Base-by-base conservation (phyloP, 2,797 vertebrate species). In the Ctenosaura bakeri region DNA sequence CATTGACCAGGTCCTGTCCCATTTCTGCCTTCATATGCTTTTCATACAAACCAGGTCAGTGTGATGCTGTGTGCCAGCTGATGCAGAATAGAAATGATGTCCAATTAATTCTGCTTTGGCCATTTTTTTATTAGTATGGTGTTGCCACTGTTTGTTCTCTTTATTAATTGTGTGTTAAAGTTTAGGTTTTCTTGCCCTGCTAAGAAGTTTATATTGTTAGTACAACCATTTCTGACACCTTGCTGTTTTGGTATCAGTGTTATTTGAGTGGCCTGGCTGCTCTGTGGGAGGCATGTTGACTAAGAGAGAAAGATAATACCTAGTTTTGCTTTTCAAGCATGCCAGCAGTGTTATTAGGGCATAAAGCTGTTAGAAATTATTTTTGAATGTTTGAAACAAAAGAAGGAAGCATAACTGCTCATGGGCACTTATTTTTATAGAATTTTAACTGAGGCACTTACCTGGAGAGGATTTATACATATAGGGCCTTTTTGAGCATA, bases 301-400 rank as follows among this genome's bases (percentile, higher is more conserved):
- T 91, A 38, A 87, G 80, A 90, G 88, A 32, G 32, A 77, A 88
- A 84, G 76, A 0, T 9, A 89, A 69, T 35, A 78, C 12, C 29
- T 1, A 87, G 78, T 46, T 88, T 92, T 46, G 83, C 12, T 92
- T 90, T 71, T 69, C 26, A 89, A 87, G 88, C 6, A 83, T 83
- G 73, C n/a, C 29, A 92, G 20, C n/a, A 93, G 78, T n/a, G 54
- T 90, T 86, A 90, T 78, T 93, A 89, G 88, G 32, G 71, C 56
- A 82, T 71, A 69, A 10, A 66, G 82, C n/a, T 88, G 42, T 90
- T 84, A 82, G 74, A 89, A 92, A 89, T 38, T 13, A 0, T 54
- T 32, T n/a, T 83, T 87, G 69, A 38, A 88, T 74, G 80, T 62
- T 5, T 90, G 84, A 90, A 46, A 10, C 16, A 26, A 87, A 77